A percentile compares a stretch with the other conserved stretches of the same genome.
These are phyloP conservation scores for Galerucella nymphaeae DNA, from an alignment of 2,888 invertebrate species.

Conservation along the genomic window DNA sequence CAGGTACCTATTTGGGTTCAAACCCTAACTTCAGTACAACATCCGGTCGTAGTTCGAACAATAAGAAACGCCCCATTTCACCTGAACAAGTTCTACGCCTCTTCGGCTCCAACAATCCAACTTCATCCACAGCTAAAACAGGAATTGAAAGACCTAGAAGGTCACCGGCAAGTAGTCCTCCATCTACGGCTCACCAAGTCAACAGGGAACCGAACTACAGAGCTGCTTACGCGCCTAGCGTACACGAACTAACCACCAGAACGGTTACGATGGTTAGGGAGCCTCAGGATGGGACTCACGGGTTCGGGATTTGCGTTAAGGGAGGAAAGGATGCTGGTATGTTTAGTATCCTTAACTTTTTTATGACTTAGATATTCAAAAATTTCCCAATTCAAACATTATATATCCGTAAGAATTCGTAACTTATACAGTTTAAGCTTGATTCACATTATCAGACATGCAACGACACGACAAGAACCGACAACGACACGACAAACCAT, in stretches of 20 bases:
- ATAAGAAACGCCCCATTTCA: conserved; percentile 83
- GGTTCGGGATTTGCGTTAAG: conserved; percentile 92
- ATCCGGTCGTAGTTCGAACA: conserved; percentile 64
- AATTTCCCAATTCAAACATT: too few relatives aligned
- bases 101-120: conserved; percentile 57
- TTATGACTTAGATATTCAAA: too few relatives aligned
- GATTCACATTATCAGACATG: too few relatives aligned
- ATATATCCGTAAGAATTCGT: too few relatives aligned
- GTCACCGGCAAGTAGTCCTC: conserved; percentile 82
- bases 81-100: conserved; percentile 77
- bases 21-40: conserved; percentile 67
- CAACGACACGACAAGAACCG: too few relatives aligned
- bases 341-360: conserved; percentile 28
- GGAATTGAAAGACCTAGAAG: conserved; percentile 58
- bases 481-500: too few relatives aligned
- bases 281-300: conserved; percentile 82
- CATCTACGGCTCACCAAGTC: conserved; percentile 64
- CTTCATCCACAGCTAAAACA: conserved; percentile 44
- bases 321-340: conserved; percentile 90
- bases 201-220: conserved; percentile 62
- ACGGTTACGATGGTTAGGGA: conserved; percentile 89
- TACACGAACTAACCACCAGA: conserved; percentile 81
- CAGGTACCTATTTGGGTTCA: conserved; percentile 78
- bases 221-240: conserved; percentile 68
- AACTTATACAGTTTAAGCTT: too few relatives aligned